Base-by-base conservation (phyloP, 2,113 vertebrate genomes). In the Clarias gariepinus region DNA sequence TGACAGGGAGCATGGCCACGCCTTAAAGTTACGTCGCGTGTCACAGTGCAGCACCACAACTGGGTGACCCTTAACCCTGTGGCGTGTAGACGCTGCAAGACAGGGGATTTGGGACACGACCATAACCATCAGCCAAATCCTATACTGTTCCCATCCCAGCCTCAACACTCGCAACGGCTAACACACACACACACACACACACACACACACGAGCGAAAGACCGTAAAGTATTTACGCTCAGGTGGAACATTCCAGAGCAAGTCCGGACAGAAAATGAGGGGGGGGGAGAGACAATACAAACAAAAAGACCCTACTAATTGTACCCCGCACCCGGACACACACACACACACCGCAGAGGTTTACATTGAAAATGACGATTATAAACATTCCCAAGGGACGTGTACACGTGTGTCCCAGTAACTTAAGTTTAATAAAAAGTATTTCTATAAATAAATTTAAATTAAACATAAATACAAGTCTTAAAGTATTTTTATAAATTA, bases 211-310 rank as follows among this genome's bases (percentile, higher is more conserved):
- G 36, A 88, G 78, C 16, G 3, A 33, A 4, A 25, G 19, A 2
- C 25, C n/a, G n/a, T 11, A 36, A 81, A 60, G 60, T 57, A 57
- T 33, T 82, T 63, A 89, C 64, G 58, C 36, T 60, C 28, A 1
- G 77, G 81, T 81, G 25, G 90, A 90, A 92, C 93, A 95, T 95
- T 93, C 91, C 0, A 81, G 83, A 86, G 80, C 95, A 94, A 91
- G 95, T 93, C 93, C 74, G 58, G 90, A 89, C 94, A 93, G 77
- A 91, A 36, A 84, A 0, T 41, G 41, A 41, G 41, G 41, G 41
- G 41, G 41, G 7, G 41, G 7, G 41, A 6, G 36, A 13, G 85
- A 79, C 87, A 84, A 2, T n/a, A 11, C 16, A 47, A 47, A 47
- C 6, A 47, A 47, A 47, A 47, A 0, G 5, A 6, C 41, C 41